Evolutionary conservation across 2,797 vertebrate genomes (phyloP), one percentile per base, ranked within the genome.

Genomic region (Anas georgica): DNA sequence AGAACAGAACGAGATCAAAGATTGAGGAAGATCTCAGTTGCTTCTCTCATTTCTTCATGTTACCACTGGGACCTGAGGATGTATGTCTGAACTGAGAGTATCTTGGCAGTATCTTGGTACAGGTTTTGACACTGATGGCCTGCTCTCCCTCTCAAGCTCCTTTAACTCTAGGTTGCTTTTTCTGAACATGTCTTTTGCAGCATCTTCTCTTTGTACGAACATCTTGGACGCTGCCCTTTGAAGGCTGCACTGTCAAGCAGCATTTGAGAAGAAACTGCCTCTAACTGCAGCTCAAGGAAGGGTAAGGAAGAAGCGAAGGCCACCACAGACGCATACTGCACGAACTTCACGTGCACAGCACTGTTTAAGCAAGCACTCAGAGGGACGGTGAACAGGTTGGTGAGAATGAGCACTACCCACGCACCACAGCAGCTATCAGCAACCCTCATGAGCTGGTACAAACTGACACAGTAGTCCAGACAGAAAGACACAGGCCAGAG

Each of bases 371-470:
- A 86, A 63, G 55, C 48, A 73, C 43, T 84, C 43, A 20, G 20
- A 76, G 6, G 75, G 75, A 67, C 60, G 48, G 54, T n/a, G 63
- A 91, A 73, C 6, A 11, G 31, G 56, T 14, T 95, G 92, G 85
- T 83, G 79, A 96, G 79, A 93, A 86, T n/a, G 80, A 84, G 75
- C 90, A 73, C 90, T 63, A 63, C 88, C 88, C 80, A 94, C 83
- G 0, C 60, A 76, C 73, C 83, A 62, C 6, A 78, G 85, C 80
- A 96, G 85, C 79, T 82, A 45, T 43, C 87, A 78, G 85, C 60
- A 83, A 28, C 41, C 68, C 69, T 86, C 76, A 59, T 4, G 1
- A 78, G 69, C 31, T 15, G 83, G 45, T 2, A 83, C 13, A 80
- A 92, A 45, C 1, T 81, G 93, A 77, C 69, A 91, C 45, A 13